A percentile compares a stretch with the other conserved stretches of the same genome.
These are phyloP conservation scores for Thalassaphorura encarpata DNA, from an alignment of 1,140 invertebrate species.

Conservation along the genomic window DNA sequence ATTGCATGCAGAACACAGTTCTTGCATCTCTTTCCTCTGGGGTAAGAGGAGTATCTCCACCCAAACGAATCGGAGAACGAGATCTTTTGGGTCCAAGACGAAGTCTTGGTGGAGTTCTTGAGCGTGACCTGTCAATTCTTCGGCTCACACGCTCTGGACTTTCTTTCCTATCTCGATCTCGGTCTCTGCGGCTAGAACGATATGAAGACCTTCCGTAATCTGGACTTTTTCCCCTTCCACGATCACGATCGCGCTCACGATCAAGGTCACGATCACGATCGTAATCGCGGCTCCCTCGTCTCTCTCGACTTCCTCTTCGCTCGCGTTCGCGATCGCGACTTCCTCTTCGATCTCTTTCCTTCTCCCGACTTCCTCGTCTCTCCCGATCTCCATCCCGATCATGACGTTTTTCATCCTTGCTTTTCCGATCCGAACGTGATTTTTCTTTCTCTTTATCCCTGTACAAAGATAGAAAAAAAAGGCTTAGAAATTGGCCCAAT, in stretches of 20 bases:
- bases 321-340: background rate
- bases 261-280: constrained; percentile 28
- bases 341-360: background rate
- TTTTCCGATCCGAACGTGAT: too few species aligned
- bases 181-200: constrained; percentile 30
- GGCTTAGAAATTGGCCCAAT: too few species aligned
- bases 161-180: constrained; percentile 37
- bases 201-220: constrained; percentile 16
- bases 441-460: too few species aligned
- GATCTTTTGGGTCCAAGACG: constrained; percentile 32
- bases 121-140: constrained; percentile 41
- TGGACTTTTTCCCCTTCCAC: constrained; percentile 25
- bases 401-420: too few species aligned
- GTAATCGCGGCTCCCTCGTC: constrained; percentile 35
- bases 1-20: constrained; percentile 97
- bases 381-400: too few species aligned
- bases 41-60: constrained; percentile 48
- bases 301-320: constrained; percentile 33
- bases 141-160: constrained; percentile 33
- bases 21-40: constrained; percentile 96
- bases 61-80: constrained; percentile 26
- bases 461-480: too few species aligned
- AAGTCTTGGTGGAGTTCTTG: constrained; percentile 29
- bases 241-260: constrained; percentile 29
- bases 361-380: background rate